Conservation (phyloP, 1,140 invertebrate genomes). For the Pogonognathellus flavescens region DNA sequence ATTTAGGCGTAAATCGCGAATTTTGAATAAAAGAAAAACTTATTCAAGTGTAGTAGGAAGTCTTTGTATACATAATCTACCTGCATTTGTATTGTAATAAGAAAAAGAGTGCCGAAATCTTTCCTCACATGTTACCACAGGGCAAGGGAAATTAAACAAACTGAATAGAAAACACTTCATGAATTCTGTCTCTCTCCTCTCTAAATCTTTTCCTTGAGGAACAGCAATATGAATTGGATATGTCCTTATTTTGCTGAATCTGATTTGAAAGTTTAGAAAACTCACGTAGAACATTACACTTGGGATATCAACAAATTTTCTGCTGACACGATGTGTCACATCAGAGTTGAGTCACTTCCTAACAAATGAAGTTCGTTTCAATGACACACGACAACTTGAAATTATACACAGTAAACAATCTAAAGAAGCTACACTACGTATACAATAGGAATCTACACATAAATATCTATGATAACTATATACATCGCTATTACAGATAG, state of each 20-base stretch:
- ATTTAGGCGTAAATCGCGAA: conserved; percentile 5
- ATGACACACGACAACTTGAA: too few relatives aligned
- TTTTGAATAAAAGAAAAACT: not conserved
- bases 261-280: conserved; percentile 47
- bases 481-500: too few relatives aligned
- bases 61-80: conserved; percentile 30
- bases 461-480: too few relatives aligned
- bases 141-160: conserved; percentile 2
- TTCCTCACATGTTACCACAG: conserved; percentile 20
- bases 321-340: not conserved
- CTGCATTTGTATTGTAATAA: conserved; percentile 35
- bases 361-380: too few relatives aligned
- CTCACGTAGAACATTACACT: conserved; percentile 36
- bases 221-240: not conserved
- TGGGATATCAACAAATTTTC: conserved; percentile 20
- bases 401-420: too few relatives aligned
- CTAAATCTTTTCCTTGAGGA: not conserved
- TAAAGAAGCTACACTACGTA: too few relatives aligned
- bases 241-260: conserved; percentile 46
- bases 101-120: not conserved
- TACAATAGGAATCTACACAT: too few relatives aligned
- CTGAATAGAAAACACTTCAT: conserved; percentile 12
- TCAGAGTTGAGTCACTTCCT: too few relatives aligned
- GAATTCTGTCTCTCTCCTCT: not conserved
- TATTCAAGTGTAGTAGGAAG: not conserved